These are phyloP conservation scores for Chiloscyllium plagiosum DNA, from an alignment of 2,113 vertebrate species.

Conservation along the genomic window DNA sequence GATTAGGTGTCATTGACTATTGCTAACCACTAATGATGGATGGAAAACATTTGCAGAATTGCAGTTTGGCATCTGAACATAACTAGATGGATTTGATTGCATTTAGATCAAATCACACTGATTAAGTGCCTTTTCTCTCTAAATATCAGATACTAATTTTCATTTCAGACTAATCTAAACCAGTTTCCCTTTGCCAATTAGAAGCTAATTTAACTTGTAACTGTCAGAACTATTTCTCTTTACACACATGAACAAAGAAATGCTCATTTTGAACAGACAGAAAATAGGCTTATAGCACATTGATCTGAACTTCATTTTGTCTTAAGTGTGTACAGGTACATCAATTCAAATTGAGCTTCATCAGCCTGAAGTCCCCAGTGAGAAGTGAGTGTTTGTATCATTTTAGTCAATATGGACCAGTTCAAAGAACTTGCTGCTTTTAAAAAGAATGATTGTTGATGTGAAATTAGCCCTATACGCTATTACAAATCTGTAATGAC, in stretches of 20 bases:
- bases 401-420: conserved; percentile 38
- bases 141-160: conserved; percentile 38
- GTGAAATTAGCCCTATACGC: conserved; percentile 35
- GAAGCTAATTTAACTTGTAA: conserved; percentile 35
- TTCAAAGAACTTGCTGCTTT: conserved; percentile 38
- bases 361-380: conserved; percentile 33
- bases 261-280: conserved; percentile 27
- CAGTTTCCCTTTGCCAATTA: conserved; percentile 37
- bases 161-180: conserved; percentile 34
- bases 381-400: conserved; percentile 33
- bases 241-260: conserved; percentile 33
- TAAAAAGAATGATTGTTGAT: conserved; percentile 37
- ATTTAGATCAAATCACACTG: conserved; percentile 35
- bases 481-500: conserved; percentile 38
- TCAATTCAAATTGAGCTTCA: conserved; percentile 38
- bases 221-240: conserved; percentile 37
- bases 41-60: conserved; percentile 26
- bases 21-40: background rate
- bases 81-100: conserved; percentile 36
- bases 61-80: conserved; percentile 26
- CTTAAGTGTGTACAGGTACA: conserved; percentile 36
- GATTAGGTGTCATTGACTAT: conserved; percentile 24
- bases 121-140: conserved; percentile 37
- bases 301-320: conserved; percentile 36
- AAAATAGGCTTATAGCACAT: conserved; percentile 22